phyloP scores from a whole-genome alignment of 2,888 invertebrate genomes.

The Eudemis profundana region DNA sequence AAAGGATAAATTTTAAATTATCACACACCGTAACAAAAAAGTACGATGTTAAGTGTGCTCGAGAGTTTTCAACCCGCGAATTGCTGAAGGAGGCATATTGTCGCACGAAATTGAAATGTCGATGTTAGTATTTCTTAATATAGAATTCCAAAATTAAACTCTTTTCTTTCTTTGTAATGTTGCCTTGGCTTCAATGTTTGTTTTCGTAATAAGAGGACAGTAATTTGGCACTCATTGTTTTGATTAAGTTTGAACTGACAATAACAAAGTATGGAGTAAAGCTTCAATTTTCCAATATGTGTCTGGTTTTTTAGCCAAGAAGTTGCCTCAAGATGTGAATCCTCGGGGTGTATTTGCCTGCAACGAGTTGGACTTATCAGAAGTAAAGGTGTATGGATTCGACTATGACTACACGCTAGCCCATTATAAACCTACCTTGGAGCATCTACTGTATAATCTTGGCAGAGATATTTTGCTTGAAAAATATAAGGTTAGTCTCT shows the following conservation, averaged over 20 bases:
- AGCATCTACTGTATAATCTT: conserved; percentile 95
- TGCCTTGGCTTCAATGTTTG: background rate
- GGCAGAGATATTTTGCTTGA: conserved; percentile 94
- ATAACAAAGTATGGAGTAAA: background rate
- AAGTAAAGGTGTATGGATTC: conserved; percentile 98
- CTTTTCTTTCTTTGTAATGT: conserved; percentile 23
- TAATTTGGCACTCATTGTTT: conserved; percentile 1
- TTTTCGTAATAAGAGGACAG: background rate
- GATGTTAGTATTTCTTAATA: conserved; percentile 85
- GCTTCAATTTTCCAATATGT: background rate
- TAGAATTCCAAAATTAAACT: conserved; percentile 42
- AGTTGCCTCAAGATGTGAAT: conserved; percentile 94
- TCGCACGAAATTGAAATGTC: conserved; percentile 88
- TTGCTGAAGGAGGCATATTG: conserved; percentile 86
- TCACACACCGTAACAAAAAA: conserved; percentile 55
- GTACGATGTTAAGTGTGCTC: conserved; percentile 49
- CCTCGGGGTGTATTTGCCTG: conserved; percentile 96
- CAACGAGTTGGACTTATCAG: conserved; percentile 96
- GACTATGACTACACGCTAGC: conserved; percentile 99
- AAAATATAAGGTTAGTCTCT: conserved; percentile 90
- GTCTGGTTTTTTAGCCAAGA: conserved; percentile 88
- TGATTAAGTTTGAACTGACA: background rate
- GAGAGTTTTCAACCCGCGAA: conserved; percentile 72
- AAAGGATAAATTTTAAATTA: conserved; percentile 60
- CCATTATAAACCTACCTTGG: conserved; percentile 95